A percentile compares a stretch with the other conserved stretches of the same genome.
Evolutionary conservation across 2,113 vertebrate genomes (phyloP).

Genomic region (Lagopus leucura): DNA sequence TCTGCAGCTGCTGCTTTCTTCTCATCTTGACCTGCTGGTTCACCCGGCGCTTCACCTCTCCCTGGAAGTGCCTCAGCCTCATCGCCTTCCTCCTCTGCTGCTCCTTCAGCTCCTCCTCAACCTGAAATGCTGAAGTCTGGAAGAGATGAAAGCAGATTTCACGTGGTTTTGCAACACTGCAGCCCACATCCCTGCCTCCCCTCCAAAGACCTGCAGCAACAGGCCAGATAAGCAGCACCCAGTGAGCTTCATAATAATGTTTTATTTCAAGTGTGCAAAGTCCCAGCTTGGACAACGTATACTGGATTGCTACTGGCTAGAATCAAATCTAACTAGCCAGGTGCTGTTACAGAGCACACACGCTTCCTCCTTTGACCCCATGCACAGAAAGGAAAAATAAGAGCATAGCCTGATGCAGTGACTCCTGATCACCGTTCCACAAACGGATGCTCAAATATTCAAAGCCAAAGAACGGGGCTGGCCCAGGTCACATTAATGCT

Average conservation of each 20-base stretch:
- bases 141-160: background rate
- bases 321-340: too few species aligned
- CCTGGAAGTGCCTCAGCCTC: constrained; percentile 85
- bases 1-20: constrained; percentile 78
- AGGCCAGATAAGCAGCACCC: background rate
- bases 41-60: constrained; percentile 85
- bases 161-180: background rate
- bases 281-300: background rate
- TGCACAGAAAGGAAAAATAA: background rate
- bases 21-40: constrained; percentile 77
- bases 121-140: constrained; percentile 79
- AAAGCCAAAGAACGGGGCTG: background rate
- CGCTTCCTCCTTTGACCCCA: background rate
- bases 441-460: background rate
- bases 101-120: constrained; percentile 84
- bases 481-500: background rate
- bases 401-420: rapidly evolving
- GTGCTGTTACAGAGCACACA: rapidly evolving
- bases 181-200: background rate
- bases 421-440: too few species aligned
- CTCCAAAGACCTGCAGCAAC: rapidly evolving
- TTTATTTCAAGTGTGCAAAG: background rate
- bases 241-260: rapidly evolving
- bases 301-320: background rate
- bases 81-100: constrained; percentile 77